A percentile compares a stretch with the other conserved stretches of the same genome.
phyloP scores from a whole-genome alignment of 2,113 vertebrate species.

The Rhombomys opimus region DNA sequence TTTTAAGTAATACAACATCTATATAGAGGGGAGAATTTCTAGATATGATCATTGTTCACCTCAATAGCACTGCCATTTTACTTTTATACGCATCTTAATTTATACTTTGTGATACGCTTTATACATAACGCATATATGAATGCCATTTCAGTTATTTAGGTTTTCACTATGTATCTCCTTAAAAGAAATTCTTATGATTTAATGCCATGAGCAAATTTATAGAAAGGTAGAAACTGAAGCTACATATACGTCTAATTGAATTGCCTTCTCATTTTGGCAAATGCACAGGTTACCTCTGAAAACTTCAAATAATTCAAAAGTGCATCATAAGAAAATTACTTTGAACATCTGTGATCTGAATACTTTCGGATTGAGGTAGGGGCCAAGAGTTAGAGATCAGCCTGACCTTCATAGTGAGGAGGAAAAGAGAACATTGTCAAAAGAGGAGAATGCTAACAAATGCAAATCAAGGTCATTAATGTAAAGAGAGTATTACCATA shows the following conservation, averaged over 20 bases:
- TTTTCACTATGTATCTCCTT: background rate
- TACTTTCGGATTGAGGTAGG: background rate
- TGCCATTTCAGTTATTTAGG: background rate
- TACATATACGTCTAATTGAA: background rate
- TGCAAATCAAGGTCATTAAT: background rate
- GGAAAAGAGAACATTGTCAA: background rate
- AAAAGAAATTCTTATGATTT: slow-evolving; percentile 11
- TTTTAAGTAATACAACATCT: background rate
- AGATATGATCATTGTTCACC: background rate
- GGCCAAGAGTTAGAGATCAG: background rate
- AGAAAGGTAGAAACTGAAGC: background rate
- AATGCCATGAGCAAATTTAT: background rate
- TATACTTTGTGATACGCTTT: background rate
- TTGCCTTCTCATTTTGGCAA: background rate
- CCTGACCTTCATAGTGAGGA: too few relatives aligned
- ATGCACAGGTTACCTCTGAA: background rate
- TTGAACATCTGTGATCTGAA: background rate
- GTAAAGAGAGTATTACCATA: background rate
- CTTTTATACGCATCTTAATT: background rate
- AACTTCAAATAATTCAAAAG: background rate
- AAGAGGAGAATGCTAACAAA: background rate
- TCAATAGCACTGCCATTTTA: background rate
- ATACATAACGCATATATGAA: background rate
- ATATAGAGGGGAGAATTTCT: background rate
- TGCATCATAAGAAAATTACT: background rate